Evolutionary conservation across 2,888 invertebrate species (phyloP), one percentile per base, ranked within the genome.

Genomic region (Drosophila diplacantha): DNA sequence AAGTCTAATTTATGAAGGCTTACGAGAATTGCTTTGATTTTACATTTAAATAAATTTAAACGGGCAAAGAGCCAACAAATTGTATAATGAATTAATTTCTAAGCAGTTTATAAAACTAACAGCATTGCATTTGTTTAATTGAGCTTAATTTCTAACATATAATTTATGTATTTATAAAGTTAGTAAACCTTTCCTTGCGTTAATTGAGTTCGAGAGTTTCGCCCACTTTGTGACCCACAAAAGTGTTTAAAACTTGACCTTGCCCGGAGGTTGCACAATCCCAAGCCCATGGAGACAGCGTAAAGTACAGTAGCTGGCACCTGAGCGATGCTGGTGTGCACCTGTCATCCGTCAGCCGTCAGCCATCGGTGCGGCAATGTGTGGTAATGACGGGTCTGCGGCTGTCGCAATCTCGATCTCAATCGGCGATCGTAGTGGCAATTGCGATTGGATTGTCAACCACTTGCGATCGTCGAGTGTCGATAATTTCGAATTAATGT

Each of bases 401-500:
- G 43, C 51, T 62, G 64, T 51, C 61, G 55, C 55, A 68, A 68
- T 68, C 67, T 66, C 46, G 37, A 65, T 67, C 62, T 38, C 31
- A 59, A 68, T 72, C 71, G 44, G 31, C 20, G 44, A 5, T 46
- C 31, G 44, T 5, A 31, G 52, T 53, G 52, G 39, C 66, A 65
- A 60, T 65, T 51, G 20, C 46, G 53, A 64, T 60, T 60, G 61
- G 61, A 61, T 61, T 71, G 64, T 59, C 77, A 73, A 56, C 57
- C 61, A 64, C 47, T 74, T 63, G 58, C 50, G 62, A 72, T 68
- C 41, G 62, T 56, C 58, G 66, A 71, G 58, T 74, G 71, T 52
- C 63, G 62, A 71, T 74, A 57, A 74, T 74, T 74, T 65, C 55
- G 61, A 73, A 71, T 73, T 67, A 59, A 75, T 76, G 75, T 61